phyloP scores from a whole-genome alignment of 2,113 vertebrate genomes.

The Columba janthina region DNA sequence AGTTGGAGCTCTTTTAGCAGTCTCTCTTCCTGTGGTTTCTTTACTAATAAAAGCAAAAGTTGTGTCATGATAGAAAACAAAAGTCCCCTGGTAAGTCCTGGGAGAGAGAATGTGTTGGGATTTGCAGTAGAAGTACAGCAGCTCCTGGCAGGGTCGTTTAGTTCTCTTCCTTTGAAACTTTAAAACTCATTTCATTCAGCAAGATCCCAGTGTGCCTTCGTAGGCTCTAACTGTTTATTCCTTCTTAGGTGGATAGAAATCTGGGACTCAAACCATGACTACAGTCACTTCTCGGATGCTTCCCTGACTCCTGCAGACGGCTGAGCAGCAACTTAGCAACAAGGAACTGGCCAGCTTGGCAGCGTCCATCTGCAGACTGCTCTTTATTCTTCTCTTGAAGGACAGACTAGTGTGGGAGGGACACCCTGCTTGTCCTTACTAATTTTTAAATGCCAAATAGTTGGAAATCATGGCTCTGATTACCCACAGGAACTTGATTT shows the following conservation, averaged over 20 bases:
- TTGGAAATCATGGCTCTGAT: background rate
- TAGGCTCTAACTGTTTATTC: constrained; percentile 27
- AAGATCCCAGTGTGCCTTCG: background rate
- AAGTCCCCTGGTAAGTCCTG: background rate
- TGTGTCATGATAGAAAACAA: background rate
- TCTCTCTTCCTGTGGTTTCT: background rate
- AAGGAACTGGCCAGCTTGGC: background rate
- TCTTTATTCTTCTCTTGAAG: background rate
- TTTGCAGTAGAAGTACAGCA: background rate
- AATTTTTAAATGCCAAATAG: background rate
- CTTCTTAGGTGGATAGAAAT: constrained; percentile 78
- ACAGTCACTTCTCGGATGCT: constrained; percentile 30
- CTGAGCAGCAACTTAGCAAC: background rate
- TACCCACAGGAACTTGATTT: background rate
- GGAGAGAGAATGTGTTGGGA: background rate
- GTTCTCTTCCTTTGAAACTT: background rate
- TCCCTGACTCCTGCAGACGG: constrained; percentile 21
- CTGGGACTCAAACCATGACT: constrained; percentile 56
- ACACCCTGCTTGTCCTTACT: background rate
- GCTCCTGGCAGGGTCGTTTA: background rate
- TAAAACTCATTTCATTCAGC: background rate
- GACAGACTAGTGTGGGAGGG: background rate
- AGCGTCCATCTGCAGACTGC: background rate
- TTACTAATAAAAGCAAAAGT: background rate
- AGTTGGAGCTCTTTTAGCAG: background rate